A percentile compares a stretch with the other conserved stretches of the same genome.
Evolutionary conservation across 53 echinoderm and acorn worm species (phyloP).

Genomic region (Mesocentrotus franciscanus): DNA sequence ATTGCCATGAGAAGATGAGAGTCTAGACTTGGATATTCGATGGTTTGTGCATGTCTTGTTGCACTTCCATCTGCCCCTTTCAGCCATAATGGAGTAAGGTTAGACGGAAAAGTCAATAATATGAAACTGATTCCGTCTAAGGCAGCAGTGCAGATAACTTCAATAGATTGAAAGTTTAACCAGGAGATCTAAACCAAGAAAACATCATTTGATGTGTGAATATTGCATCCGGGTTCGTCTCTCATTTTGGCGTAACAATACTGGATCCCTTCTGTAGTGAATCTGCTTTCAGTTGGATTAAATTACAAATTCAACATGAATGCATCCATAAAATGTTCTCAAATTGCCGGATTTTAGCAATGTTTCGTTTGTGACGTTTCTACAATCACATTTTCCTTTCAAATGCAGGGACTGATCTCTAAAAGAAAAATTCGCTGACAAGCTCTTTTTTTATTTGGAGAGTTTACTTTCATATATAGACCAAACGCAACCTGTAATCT

Average conservation of each 20-base stretch:
- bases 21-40: conserved; percentile 9
- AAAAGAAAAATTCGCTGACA: neutral
- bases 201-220: neutral
- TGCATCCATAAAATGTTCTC: neutral
- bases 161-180: neutral
- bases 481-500: too few relatives aligned
- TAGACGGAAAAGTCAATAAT: conserved; percentile 35
- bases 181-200: neutral
- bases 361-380: neutral
- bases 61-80: conserved; percentile 7
- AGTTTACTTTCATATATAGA: too few relatives aligned
- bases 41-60: neutral
- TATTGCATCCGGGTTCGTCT: neutral
- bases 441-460: too few relatives aligned
- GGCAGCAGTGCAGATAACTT: neutral
- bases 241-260: neutral
- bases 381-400: neutral
- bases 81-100: neutral
- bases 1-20: neutral
- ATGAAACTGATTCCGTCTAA: conserved; percentile 29
- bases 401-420: neutral
- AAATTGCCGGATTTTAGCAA: neutral
- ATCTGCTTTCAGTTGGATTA: neutral
- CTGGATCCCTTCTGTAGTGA: neutral
- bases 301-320: neutral